Base-by-base conservation (phyloP, 2,888 invertebrate genomes). In the Bombylius major region DNA sequence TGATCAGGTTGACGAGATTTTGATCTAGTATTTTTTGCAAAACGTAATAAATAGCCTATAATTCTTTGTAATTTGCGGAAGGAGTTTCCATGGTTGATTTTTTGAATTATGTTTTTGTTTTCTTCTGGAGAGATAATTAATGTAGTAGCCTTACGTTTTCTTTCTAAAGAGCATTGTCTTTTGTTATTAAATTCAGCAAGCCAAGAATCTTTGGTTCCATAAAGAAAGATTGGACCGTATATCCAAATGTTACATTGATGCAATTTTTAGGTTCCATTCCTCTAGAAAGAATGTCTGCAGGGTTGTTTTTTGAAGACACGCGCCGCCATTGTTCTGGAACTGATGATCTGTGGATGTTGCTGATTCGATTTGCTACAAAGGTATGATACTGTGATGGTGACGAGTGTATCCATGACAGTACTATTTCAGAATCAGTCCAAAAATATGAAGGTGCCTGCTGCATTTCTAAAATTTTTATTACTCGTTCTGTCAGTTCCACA, bases 351-450 rank as follows among this genome's bases (percentile, higher is more conserved):
- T 58, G 32, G 23, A 61, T 60, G 44, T 58, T 49, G n/a, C 57
- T 23, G 9, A 63, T 60, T 7, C 63, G 55, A 14, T 56, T 62
- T 31, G 54, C 58, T 5, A 63, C 60, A 50, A 62, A 63, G 2
- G 50, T 44, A 5, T 44, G 44, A 13, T 44, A 44, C 11, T 12
- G 5, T 13, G 44, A 44, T 44, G 44, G n/a, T 44, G 44, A n/a
- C 4, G 44, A 39, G 11, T 39, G 39, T 42, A 9, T 53, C 57
- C 39, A 39, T 9, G 7, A 8, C 9, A 39, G 9, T 44, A 44
- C 44, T 7, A 44, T 44, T 44, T 44, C 44, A 9, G 44, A 44
- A 44, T 44, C 44, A 13, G 44, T 13, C 44, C 44, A 44, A 13
- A 9, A 44, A 12, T 13, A 44, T 13, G n/a, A 7, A 13, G 44